Evolutionary conservation across 2,888 invertebrate genomes (phyloP), one percentile per base, ranked within the genome.

Genomic region (Argyresthia albistria): DNA sequence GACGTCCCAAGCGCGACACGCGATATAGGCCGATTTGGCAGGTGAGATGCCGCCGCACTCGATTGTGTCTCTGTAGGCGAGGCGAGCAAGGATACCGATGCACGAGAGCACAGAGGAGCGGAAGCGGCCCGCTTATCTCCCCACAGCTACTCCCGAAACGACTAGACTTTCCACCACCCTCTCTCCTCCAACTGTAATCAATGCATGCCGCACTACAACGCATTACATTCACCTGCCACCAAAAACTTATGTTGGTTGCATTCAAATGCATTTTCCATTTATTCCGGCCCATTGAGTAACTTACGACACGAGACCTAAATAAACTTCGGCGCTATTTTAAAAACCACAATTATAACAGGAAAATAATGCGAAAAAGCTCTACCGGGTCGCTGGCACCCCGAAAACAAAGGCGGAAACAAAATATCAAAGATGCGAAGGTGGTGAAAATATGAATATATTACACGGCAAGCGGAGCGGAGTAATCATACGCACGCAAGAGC

Each of bases 361-460:
- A 54, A 56, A 51, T 54, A 50, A 48, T 42, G 42, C 42, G 42
- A 50, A 50, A 50, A 43, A 50, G 39, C 37, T 49, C n/a, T 8
- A 36, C 12, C 48, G 39, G n/a, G 25, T 12, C 43, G 11, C 16
- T 42, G 55, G 57, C 58, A 66, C 59, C 60, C 56, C 59, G 60
- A 66, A 72, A 72, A 70, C 66, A 70, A 72, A 73, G 65, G 64
- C 70, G 72, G 70, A 75, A 79, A 74, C 65, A 65, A 73, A 78
- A 78, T 67, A 78, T 78, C 75, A 80, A 68, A 71, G 75, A 83
- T 80, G 77, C 73, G 70, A 76, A 82, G 77, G 80, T 80, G 82
- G 80, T 80, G 80, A 81, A 82, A 84, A 84, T 81, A 74, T 79
- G 79, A 84, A 84, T 87, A 82, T 79, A 86, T 86, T 83, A 82